Evolutionary conservation across 1,140 invertebrate genomes (phyloP).

Genomic region (Ectropis grisescens): DNA sequence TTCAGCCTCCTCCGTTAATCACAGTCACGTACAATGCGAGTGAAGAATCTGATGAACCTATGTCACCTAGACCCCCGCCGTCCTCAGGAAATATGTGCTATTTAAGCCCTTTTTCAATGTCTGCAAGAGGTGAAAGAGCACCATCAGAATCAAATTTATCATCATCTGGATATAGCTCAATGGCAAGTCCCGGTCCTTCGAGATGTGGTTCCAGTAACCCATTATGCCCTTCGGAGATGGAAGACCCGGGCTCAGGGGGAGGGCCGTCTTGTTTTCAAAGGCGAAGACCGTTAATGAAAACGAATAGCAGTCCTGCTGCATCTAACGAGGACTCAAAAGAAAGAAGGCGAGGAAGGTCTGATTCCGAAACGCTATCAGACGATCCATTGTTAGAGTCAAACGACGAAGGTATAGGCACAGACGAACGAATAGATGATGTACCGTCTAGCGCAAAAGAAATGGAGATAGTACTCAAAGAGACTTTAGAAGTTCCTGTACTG

Average conservation of each 20-base stretch:
- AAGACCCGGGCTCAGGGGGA: slow-evolving; percentile 72
- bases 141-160: slow-evolving; percentile 85
- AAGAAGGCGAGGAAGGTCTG: slow-evolving; percentile 70
- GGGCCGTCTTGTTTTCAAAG: slow-evolving; percentile 66
- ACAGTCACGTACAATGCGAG: slow-evolving; percentile 81
- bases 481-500: slow-evolving; percentile 47
- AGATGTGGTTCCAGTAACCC: slow-evolving; percentile 84
- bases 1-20: slow-evolving; percentile 77
- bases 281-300: slow-evolving; percentile 68
- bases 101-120: slow-evolving; percentile 82
- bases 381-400: slow-evolving; percentile 78
- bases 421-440: slow-evolving; percentile 77
- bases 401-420: slow-evolving; percentile 79
- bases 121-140: slow-evolving; percentile 75
- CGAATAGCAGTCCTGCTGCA: slow-evolving; percentile 58
- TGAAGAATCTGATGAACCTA: slow-evolving; percentile 81
- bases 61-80: slow-evolving; percentile 70
- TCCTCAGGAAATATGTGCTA: slow-evolving; percentile 76
- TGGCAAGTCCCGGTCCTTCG: slow-evolving; percentile 83
- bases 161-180: slow-evolving; percentile 86
- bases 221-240: slow-evolving; percentile 78
- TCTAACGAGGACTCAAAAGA: slow-evolving; percentile 60
- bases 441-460: slow-evolving; percentile 77
- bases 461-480: slow-evolving; percentile 65
- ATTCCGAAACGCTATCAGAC: slow-evolving; percentile 78